These are phyloP conservation scores for Nomia melanderi DNA, from an alignment of 1,140 invertebrate species.

Conservation along the genomic window DNA sequence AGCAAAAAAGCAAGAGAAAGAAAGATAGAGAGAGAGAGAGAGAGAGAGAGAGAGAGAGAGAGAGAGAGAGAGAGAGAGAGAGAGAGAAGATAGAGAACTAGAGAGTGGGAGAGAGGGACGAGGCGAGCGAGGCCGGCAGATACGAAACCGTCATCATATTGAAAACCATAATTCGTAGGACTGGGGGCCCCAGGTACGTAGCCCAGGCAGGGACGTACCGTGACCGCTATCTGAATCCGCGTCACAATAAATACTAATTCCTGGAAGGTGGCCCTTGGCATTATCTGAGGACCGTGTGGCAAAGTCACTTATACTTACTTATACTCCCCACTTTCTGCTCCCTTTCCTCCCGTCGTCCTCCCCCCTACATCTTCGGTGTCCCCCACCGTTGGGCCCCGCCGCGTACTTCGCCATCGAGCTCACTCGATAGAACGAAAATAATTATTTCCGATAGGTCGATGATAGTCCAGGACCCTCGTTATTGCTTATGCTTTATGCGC, in stretches of 20 bases:
- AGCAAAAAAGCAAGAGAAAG: no score
- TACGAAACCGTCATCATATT: slow-evolving; percentile 79
- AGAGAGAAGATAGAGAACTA: no score
- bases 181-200: slow-evolving; percentile 53
- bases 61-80: no score
- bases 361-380: slow-evolving; percentile 8
- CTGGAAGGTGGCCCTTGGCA: slow-evolving; percentile 76
- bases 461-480: slow-evolving; percentile 54
- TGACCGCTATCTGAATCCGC: slow-evolving; percentile 78
- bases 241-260: slow-evolving; percentile 82
- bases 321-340: slow-evolving; percentile 59
- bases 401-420: slow-evolving; percentile 19
- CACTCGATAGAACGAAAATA: slow-evolving; percentile 75
- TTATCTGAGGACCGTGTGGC: slow-evolving; percentile 73
- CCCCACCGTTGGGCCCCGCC: slow-evolving; percentile 12
- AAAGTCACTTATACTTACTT: slow-evolving; percentile 77
- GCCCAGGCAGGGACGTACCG: slow-evolving; percentile 67
- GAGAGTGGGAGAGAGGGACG: slow-evolving; percentile 12
- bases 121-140: slow-evolving; percentile 58
- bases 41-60: no score
- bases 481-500: slow-evolving; percentile 73
- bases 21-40: no score
- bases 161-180: slow-evolving; percentile 80
- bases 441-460: slow-evolving; percentile 76
- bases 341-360: slow-evolving; percentile 5